Conservation (phyloP, 2,113 vertebrate genomes). For the Garra rufa region DNA sequence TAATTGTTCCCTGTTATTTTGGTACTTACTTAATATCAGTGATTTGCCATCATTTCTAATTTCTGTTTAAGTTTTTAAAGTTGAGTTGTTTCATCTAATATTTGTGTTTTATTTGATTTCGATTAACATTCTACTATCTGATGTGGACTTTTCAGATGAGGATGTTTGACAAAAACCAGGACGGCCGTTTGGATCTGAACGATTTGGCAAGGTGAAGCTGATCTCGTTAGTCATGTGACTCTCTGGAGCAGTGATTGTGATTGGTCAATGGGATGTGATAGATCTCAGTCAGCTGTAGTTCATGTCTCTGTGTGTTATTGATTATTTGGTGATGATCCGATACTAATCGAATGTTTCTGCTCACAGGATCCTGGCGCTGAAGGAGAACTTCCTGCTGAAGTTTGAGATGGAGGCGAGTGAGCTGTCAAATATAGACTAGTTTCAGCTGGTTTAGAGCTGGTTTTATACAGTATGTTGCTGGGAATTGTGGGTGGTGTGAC, state of each 20-base stretch:
- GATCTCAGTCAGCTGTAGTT: not conserved
- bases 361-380: constrained; percentile 86
- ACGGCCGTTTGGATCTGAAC: constrained; percentile 88
- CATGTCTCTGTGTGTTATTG: not conserved
- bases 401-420: constrained; percentile 92
- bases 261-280: not conserved
- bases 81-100: too few species aligned
- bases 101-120: not conserved
- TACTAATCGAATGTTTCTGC: not conserved
- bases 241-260: not conserved
- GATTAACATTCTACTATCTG: not conserved
- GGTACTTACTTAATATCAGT: too few species aligned
- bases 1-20: too few species aligned
- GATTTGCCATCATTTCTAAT: too few species aligned
- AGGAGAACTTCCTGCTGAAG: constrained; percentile 94
- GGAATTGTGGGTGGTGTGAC: not conserved
- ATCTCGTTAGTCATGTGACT: not conserved
- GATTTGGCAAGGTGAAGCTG: constrained; percentile 88
- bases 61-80: too few species aligned
- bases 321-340: not conserved
- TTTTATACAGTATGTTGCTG: too few species aligned
- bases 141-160: constrained; percentile 85
- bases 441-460: too few species aligned
- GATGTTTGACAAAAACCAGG: constrained; percentile 90
- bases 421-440: too few species aligned